Evolutionary conservation across 2,113 vertebrate genomes (phyloP).

Genomic region (Tachysurus vachellii): DNA sequence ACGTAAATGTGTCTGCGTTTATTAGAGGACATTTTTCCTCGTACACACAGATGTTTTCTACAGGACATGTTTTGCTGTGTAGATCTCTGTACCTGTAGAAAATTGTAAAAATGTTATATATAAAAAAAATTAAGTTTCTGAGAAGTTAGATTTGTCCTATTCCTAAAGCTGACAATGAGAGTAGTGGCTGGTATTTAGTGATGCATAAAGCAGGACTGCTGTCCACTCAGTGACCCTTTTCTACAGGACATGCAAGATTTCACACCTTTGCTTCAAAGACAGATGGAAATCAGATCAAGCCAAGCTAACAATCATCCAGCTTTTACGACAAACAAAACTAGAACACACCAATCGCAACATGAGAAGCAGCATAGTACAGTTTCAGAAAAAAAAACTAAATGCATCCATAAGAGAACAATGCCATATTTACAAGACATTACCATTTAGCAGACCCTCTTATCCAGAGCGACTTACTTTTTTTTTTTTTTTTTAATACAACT

Average conservation of each 20-base stretch:
- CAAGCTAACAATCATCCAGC: background rate
- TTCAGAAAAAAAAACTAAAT: background rate
- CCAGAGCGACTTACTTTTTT: too few relatives aligned
- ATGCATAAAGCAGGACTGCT: background rate
- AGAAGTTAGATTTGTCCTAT: background rate
- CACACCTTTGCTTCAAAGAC: constrained; percentile 47
- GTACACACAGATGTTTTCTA: background rate
- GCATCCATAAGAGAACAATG: background rate
- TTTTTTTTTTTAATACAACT: too few relatives aligned
- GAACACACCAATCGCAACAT: background rate
- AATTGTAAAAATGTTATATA: background rate
- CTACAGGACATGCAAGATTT: constrained; percentile 47
- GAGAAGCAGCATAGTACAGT: background rate
- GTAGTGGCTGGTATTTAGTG: background rate
- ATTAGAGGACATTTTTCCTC: background rate
- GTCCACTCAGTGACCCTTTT: constrained; percentile 24
- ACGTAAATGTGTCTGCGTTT: background rate
- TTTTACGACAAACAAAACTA: background rate
- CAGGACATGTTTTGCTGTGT: background rate
- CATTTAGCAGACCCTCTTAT: too few relatives aligned
- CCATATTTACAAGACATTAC: background rate
- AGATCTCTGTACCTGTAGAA: background rate
- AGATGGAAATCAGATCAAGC: constrained; percentile 14
- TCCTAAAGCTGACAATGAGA: background rate
- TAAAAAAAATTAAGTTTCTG: too few relatives aligned